Evolutionary conservation across 2,888 invertebrate genomes (phyloP).

Genomic region (Griposia aprilina): DNA sequence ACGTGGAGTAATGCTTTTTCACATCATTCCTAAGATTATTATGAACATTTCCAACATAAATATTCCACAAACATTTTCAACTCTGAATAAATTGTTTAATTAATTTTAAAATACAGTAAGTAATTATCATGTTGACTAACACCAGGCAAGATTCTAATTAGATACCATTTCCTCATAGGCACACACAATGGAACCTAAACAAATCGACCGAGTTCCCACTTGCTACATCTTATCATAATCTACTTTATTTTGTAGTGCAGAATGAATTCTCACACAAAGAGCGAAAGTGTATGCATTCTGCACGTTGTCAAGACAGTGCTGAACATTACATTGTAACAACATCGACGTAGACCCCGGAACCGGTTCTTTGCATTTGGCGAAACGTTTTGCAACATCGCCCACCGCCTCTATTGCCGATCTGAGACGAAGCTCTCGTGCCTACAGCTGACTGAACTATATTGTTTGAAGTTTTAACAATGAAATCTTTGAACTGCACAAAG

Average conservation of each 20-base stretch:
- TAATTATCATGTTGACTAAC: slow-evolving; percentile 67
- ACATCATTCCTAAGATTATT: neutral
- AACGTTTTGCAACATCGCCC: slow-evolving; percentile 83
- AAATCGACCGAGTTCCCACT: slow-evolving; percentile 79
- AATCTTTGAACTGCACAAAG: slow-evolving; percentile 26
- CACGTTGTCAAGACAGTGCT: slow-evolving; percentile 70
- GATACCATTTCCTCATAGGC: slow-evolving; percentile 73
- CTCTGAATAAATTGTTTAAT: neutral
- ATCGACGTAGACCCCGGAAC: slow-evolving; percentile 73
- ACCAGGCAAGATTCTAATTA: slow-evolving; percentile 68
- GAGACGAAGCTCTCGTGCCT: slow-evolving; percentile 38
- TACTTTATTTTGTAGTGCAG: slow-evolving; percentile 49
- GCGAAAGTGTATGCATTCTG: slow-evolving; percentile 77
- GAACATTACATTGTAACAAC: slow-evolving; percentile 62
- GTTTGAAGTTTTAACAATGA: slow-evolving; percentile 32
- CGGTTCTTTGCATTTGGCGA: slow-evolving; percentile 83
- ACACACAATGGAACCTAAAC: slow-evolving; percentile 72
- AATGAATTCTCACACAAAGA: slow-evolving; percentile 74
- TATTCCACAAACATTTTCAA: too few relatives aligned
- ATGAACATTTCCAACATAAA: too few relatives aligned
- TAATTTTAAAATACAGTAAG: slow-evolving; percentile 12
- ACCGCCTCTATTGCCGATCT: slow-evolving; percentile 49
- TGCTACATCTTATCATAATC: slow-evolving; percentile 64
- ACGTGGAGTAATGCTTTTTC: neutral
- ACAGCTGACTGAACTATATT: slow-evolving; percentile 34